These are phyloP conservation scores for Ciconia nigra DNA, from an alignment of 2,797 vertebrate species.

Conservation along the genomic window DNA sequence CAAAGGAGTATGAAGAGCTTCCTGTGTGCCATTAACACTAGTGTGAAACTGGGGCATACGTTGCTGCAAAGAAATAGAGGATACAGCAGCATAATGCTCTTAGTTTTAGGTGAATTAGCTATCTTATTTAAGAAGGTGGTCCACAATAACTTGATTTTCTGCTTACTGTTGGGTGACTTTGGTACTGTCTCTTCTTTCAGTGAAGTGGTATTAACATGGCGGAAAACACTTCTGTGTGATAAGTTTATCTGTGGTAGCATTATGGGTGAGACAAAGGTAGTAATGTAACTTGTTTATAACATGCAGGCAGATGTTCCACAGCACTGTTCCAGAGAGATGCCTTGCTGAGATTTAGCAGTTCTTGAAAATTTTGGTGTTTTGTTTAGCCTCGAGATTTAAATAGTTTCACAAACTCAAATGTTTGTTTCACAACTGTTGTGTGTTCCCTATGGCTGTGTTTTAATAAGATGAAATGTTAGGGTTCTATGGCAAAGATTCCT, in stretches of 20 bases:
- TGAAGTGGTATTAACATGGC: background rate
- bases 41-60: background rate
- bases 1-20: background rate
- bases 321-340: background rate
- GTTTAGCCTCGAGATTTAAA: background rate
- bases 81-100: background rate
- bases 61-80: background rate
- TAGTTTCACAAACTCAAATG: background rate
- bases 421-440: background rate
- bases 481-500: background rate
- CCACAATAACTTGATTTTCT: background rate
- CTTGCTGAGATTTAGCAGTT: background rate
- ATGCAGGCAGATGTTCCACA: rapidly evolving
- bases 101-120: background rate
- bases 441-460: background rate
- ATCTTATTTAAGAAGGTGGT: background rate
- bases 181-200: background rate
- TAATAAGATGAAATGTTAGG: background rate
- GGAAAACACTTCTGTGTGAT: background rate
- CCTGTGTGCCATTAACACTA: background rate
- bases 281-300: background rate
- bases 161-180: background rate
- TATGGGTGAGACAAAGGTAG: background rate
- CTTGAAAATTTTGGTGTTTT: background rate
- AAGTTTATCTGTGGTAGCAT: background rate